These are phyloP conservation scores for Lycia hirtaria DNA, from an alignment of 2,888 invertebrate genomes.

Conservation along the genomic window DNA sequence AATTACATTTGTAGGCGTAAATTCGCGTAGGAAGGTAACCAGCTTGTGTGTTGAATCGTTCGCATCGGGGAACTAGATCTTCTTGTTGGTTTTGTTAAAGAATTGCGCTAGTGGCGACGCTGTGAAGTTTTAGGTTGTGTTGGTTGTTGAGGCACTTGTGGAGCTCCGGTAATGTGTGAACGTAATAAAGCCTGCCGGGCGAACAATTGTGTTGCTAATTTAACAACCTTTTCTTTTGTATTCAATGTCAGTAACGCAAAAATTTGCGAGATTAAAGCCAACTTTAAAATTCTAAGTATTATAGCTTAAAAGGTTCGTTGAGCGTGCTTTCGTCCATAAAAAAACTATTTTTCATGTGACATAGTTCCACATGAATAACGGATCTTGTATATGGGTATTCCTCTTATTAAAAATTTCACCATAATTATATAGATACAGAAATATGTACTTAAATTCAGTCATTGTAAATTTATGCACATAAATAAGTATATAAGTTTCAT, in stretches of 20 bases:
- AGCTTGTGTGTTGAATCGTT: neutral
- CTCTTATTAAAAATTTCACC: too few relatives aligned
- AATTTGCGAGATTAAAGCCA: slow-evolving; percentile 17
- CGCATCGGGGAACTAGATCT: neutral
- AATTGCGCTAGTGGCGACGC: neutral
- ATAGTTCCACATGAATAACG: too few relatives aligned
- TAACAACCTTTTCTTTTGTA: slow-evolving; percentile 50
- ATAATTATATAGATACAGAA: too few relatives aligned
- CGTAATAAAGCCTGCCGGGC: slow-evolving; percentile 46
- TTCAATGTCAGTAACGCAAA: slow-evolving; percentile 44
- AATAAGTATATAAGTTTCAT: too few relatives aligned
- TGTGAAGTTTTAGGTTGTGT: neutral
- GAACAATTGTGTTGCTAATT: slow-evolving; percentile 53
- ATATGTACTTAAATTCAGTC: too few relatives aligned
- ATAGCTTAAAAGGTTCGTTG: too few relatives aligned
- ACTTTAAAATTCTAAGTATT: slow-evolving; percentile 3
- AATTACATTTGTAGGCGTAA: slow-evolving; percentile 65
- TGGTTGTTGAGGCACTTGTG: slow-evolving; percentile 43
- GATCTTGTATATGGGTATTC: too few relatives aligned
- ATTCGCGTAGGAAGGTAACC: slow-evolving; percentile 51
- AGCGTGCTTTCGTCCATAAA: too few relatives aligned
- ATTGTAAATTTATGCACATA: too few relatives aligned
- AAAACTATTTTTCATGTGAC: too few relatives aligned
- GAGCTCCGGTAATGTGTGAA: slow-evolving; percentile 49
- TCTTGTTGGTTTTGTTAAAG: neutral